Base-by-base conservation (phyloP, 2,797 vertebrate genomes). In the Sitta carolinensis region DNA sequence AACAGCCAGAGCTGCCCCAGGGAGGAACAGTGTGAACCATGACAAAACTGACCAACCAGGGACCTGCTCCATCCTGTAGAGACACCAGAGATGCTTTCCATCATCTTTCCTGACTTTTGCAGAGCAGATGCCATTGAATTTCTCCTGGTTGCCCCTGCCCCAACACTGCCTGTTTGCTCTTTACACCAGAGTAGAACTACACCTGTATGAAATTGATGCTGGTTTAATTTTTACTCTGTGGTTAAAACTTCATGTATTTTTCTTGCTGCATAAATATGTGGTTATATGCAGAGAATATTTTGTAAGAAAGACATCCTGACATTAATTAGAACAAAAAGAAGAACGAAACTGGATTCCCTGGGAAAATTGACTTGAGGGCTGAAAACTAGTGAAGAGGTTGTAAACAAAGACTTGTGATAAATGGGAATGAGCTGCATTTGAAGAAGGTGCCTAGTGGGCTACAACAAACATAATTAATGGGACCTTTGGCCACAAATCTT, bases 401-500 rank as follows among this genome's bases (percentile, higher is more conserved):
- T 96, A 90, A 95, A 87, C 87, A 91, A 78, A 82, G 72, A 69
- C 50, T 77, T 91, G 58, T 93, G 93, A 95, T 95, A 94, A 96
- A 96, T 94, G 84, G 55, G 63, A 94, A 87, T 36, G 73, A 92
- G 29, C 70, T 93, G 62, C 10, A 3, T 68, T 90, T 77, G 81
- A 91, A 91, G 66, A 88, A 96, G 62, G 64, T 93, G 82, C 93
- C 74, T 93, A 83, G 86, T 93, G 83, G 92, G 79, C 79, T 87
- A 90, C 76, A 81, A 70, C 76, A 94, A 92, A 95, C 84, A 74
- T 92, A 95, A 94, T 93, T 84, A 91, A 95, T 88, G 68, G 79
- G 89, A 94, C 70, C 85, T 97, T 96, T 96, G 93, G 79, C 57
- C 79, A 88, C 87, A 95, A 93, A 95, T 95, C 84, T 88, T 93